Base-by-base conservation (phyloP, 2,888 invertebrate species). In the Adineta ricciae region DNA sequence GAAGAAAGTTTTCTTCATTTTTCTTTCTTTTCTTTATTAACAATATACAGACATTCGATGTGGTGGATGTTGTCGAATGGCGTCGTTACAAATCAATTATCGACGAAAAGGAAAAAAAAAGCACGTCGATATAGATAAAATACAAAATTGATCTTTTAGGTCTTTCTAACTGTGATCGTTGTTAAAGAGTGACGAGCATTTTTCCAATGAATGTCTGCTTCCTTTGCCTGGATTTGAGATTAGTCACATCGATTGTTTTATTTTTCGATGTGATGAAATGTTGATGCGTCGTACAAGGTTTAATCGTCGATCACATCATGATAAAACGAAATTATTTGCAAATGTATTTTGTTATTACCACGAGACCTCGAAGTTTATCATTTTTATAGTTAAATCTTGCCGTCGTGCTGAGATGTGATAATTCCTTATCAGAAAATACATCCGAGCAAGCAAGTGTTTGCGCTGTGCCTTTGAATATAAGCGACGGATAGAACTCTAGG, bases 221-320 rank as follows among this genome's bases (percentile, higher is more conserved):
- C n/a, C n/a, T n/a, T n/a, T n/a, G n/a, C n/a, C n/a, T n/a, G n/a
- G n/a, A n/a, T n/a, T n/a, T n/a, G n/a, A n/a, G n/a, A n/a, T n/a
- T n/a, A n/a, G n/a, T n/a, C n/a, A n/a, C n/a, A n/a, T n/a, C n/a
- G n/a, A n/a, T n/a, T n/a, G n/a, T n/a, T n/a, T n/a, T n/a, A n/a
- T n/a, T n/a, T n/a, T n/a, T n/a, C n/a, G n/a, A 8, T 56, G 24
- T 9, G 32, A 64, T 32, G n/a, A 64, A 11, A 64, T 32, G 64
- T 64, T 64, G 32, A 64, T 64, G 21, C n/a, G 32, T 1, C 64
- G 2, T 32, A n/a, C n/a, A n/a, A n/a, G 94, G 88, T 97, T 97
- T 86, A 99, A 93, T 91, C 99, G 99, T 92, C 99, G 99, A 98
- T 96, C 88, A 96, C 96, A 87, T 91, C 95, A 92, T 99, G 98